Base-by-base conservation (phyloP, 2,888 invertebrate genomes). In the Oligia latruncula region DNA sequence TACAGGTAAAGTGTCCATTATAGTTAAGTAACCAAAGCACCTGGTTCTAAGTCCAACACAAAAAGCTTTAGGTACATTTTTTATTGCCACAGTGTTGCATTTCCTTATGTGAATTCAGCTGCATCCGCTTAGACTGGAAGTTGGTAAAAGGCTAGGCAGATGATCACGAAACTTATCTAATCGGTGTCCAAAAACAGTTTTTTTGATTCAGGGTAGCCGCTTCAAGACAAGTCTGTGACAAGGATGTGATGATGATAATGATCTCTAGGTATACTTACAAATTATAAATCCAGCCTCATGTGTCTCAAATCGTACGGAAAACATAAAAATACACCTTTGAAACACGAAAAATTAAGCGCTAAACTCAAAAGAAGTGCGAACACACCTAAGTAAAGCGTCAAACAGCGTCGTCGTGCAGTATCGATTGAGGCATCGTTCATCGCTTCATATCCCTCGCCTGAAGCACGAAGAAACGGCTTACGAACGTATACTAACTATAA, bases 371-470 rank as follows among this genome's bases (percentile, higher is more conserved):
- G 62, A 62, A 81, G 75, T 82, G 78, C 52, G 52, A 84, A 79
- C 71, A 78, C 72, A 78, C 71, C 71, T 35, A 71, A 77, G 74
- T 77, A 52, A 74, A 75, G 71, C 80, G 78, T 71, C 83, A 85
- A 90, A 88, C 85, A 82, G 87, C 90, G 86, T 74, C 89, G 90
- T 92, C 35, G 35, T 92, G 92, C 91, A 92, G 88, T 93, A 92
- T 93, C 93, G 92, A 93, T 93, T 92, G 88, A 91, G 89, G 86
- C 88, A 87, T 89, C 90, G 89, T 90, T 92, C 90, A 92, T 91
- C 83, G 90, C 87, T 87, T 80, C 85, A 90, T 90, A 90, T 91
- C 90, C 91, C 91, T 86, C 87, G 82, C 75, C 46, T 64, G 81
- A 65, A 77, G 46, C 64, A 71, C 79, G 81, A 71, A 76, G 80